Percentiles rank a stretch among this genome's conserved stretches.
phyloP scores from a whole-genome alignment of 2,888 invertebrate genomes.

The Drosophila setosimentum region DNA sequence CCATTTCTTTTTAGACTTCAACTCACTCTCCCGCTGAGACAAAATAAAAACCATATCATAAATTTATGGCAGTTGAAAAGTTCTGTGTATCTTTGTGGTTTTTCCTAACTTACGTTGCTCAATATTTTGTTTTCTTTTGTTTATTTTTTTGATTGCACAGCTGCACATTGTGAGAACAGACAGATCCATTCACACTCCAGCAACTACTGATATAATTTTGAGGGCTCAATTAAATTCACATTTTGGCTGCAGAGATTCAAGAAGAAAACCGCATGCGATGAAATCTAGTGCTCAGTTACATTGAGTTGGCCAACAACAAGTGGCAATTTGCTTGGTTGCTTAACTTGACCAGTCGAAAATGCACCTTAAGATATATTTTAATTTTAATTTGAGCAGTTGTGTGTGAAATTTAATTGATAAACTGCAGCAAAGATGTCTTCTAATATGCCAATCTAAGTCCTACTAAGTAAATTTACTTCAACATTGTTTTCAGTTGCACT shows the following conservation, averaged over 20 bases:
- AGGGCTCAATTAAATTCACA: conserved; percentile 42
- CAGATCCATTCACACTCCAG: neutral
- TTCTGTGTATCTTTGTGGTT: neutral
- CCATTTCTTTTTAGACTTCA: neutral
- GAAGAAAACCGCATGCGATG: neutral
- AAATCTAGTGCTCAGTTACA: neutral
- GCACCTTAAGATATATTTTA: neutral
- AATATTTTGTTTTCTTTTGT: conserved; percentile 7
- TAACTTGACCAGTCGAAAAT: neutral
- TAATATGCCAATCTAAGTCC: neutral
- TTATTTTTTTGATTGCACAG: conserved; percentile 11
- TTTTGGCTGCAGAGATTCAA: conserved; percentile 10
- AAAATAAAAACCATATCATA: conserved; percentile 4
- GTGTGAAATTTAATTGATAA: neutral
- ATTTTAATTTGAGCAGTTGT: neutral
- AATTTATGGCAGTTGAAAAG: conserved; percentile 16
- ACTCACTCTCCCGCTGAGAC: neutral
- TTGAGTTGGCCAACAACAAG: neutral
- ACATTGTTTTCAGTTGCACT: neutral
- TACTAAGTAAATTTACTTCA: neutral
- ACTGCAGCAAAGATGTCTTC: neutral
- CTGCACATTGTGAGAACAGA: neutral
- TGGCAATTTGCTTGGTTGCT: neutral
- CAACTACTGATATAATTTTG: conserved; percentile 22
- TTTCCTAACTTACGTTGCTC: neutral